phyloP scores from a whole-genome alignment of 1,140 invertebrate genomes.

The Pantala flavescens region DNA sequence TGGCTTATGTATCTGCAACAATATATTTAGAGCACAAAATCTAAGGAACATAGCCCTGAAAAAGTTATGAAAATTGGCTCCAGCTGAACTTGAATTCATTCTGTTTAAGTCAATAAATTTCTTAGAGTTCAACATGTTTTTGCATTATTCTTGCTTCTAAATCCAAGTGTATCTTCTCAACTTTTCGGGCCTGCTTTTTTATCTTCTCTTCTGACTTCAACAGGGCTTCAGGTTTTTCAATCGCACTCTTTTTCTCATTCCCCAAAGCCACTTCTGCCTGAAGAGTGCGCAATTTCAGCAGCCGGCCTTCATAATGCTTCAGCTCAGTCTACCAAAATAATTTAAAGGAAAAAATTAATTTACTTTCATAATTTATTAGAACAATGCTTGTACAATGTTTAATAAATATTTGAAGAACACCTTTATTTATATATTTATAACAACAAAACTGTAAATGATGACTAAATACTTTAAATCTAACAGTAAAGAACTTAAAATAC shows the following conservation, averaged over 20 bases:
- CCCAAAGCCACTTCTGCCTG: constrained; percentile 63
- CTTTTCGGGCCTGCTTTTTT: constrained; percentile 69
- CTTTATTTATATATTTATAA: no score
- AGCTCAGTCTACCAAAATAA: constrained; percentile 55
- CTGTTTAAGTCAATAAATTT: no score
- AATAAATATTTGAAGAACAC: neutral
- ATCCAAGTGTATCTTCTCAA: constrained; percentile 76
- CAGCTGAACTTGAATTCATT: no score
- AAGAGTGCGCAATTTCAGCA: constrained; percentile 71
- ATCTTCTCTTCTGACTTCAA: constrained; percentile 58
- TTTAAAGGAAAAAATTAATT: constrained; percentile 8
- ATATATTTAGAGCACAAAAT: no score
- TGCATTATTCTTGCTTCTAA: constrained; percentile 67
- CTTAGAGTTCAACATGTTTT: constrained; percentile 57
- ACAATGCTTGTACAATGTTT: no score
- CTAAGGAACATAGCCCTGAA: no score
- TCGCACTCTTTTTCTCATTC: constrained; percentile 43
- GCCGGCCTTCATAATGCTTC: constrained; percentile 73
- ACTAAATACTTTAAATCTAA: no score
- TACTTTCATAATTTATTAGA: neutral
- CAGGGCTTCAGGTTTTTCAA: constrained; percentile 48
- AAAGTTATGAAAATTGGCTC: no score
- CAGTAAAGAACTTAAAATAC: no score
- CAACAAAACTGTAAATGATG: no score
- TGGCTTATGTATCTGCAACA: no score